Evolutionary conservation across 2,797 vertebrate genomes (phyloP), one percentile per base, ranked within the genome.

Genomic region (Typhlichthys subterraneus): DNA sequence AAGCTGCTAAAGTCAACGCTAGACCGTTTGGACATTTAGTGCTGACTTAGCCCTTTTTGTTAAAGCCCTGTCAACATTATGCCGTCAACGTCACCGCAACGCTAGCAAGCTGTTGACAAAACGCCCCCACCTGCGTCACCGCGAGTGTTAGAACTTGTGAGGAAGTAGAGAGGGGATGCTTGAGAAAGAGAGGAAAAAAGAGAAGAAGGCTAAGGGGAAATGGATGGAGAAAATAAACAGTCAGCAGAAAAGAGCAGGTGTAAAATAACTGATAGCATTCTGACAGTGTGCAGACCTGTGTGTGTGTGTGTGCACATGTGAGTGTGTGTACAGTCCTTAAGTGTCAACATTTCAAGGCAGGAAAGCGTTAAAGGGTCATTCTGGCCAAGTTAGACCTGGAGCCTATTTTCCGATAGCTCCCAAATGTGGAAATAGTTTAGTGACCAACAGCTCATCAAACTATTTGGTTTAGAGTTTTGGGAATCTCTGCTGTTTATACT

Each of bases 191-290:
- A n/a, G 31, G 31, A 7, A 60, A 57, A 49, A 67, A 15, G 52
- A 57, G 66, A 71, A 65, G 64, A 67, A 53, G 38, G 14, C 61
- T 38, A 58, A 60, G 57, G 33, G 31, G 33, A 8, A 5, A 38
- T 38, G 33, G 33, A 38, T 38, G 33, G 33, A 38, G 45, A 53
- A 14, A 53, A 70, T 80, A 70, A 83, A 12, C 64, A 77, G 79
- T 88, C 88, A 88, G 88, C 86, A 84, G 74, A 83, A 83, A 74
- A 73, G 45, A 55, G 52, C 4, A 56, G 50, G 76, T 77, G 77
- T 76, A 79, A 83, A 81, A 77, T 79, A 80, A 72, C 69, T 74
- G 65, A 80, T 70, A 74, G 74, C 63, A 68, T 64, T 82, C 70
- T 63, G 68, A 75, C 62, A 65, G 69, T 72, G 76, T 45, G 62